Base-by-base conservation (phyloP, 2,888 invertebrate species). In the Tiliacea aurago region DNA sequence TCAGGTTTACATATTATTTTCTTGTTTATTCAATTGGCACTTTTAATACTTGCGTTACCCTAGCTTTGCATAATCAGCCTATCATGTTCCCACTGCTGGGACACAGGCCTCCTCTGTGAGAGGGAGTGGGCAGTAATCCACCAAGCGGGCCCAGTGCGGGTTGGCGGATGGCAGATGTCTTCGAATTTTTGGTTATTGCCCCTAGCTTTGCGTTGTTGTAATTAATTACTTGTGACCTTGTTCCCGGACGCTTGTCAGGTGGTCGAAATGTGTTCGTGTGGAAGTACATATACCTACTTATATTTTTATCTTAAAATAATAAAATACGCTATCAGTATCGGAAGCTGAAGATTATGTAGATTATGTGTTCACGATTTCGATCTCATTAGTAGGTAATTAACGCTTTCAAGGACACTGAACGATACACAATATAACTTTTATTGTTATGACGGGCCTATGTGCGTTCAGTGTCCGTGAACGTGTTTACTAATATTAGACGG, bases 321-420 rank as follows among this genome's bases (percentile, higher is more conserved):
- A 53, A 67, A 70, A 66, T 58, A 47, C 1, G 7, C 45, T 61
- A 55, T 69, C 67, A 55, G 45, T 71, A 76, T 76, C 67, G 49
- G 45, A 65, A 76, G 59, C 33, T 67, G 18, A 56, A 61, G 81
- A 81, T 81, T 64, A 78, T 58, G 23, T 37, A 65, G 62, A 76
- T 73, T 75, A 61, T 15, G 15, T 37, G n/a, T 56, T 20, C 20
- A 64, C 15, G n/a, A 68, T 56, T 66, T 51, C 20, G 13, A 59
- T 23, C 20, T 58, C 23, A 70, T 73, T 56, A 68, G 59, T 55
- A n/a, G n/a, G n/a, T n/a, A 56, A 23, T 20, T 55, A 33, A n/a
- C n/a, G 71, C 62, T 55, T 45, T 65, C 9, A 33, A 55, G 28
- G 77, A 37, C 4, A 37, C 37, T 37, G 37, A 37, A 37, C 37